Evolutionary conservation across 2,888 invertebrate genomes (phyloP).

Genomic region (Gasteruption jaculator): DNA sequence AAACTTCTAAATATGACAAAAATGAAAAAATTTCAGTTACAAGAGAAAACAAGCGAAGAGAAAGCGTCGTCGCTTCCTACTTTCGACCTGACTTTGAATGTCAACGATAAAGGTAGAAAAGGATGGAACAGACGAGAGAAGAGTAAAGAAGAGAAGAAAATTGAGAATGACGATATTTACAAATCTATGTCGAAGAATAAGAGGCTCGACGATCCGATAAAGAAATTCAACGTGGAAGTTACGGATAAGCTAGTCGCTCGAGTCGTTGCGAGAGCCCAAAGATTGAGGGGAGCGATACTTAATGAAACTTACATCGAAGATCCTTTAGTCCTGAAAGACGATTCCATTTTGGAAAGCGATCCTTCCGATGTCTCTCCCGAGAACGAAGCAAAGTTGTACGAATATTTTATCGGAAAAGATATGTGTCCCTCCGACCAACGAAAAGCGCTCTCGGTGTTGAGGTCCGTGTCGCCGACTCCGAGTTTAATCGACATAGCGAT

Average conservation of each 20-base stretch:
- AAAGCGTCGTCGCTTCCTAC: too few relatives aligned
- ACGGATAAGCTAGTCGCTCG: slow-evolving; percentile 40
- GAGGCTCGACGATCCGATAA: slow-evolving; percentile 20
- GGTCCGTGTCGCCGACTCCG: slow-evolving; percentile 47
- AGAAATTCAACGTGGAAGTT: slow-evolving; percentile 28
- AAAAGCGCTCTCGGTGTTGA: slow-evolving; percentile 48
- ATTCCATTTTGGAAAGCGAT: slow-evolving; percentile 26
- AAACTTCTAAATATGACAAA: slow-evolving; percentile 27
- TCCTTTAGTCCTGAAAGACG: slow-evolving; percentile 28
- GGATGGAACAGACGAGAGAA: slow-evolving; percentile 13
- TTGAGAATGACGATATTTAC: slow-evolving; percentile 24
- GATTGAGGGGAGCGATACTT: slow-evolving; percentile 38
- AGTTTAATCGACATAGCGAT: slow-evolving; percentile 35
- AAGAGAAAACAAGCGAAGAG: too few relatives aligned
- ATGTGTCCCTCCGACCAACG: slow-evolving; percentile 48
- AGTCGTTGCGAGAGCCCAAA: slow-evolving; percentile 38
- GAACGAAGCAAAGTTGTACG: slow-evolving; percentile 32
- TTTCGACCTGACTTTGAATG: too few relatives aligned
- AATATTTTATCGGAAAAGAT: slow-evolving; percentile 45
- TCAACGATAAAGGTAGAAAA: too few relatives aligned
- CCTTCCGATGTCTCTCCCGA: slow-evolving; percentile 20
- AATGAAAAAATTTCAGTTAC: slow-evolving; percentile 16
- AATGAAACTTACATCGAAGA: slow-evolving; percentile 35
- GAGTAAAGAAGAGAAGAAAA: slow-evolving; percentile 18
- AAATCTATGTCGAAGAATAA: slow-evolving; percentile 34